Evolutionary conservation across 2,797 vertebrate genomes (phyloP).

Genomic region (Lutjanus argentimaculatus): DNA sequence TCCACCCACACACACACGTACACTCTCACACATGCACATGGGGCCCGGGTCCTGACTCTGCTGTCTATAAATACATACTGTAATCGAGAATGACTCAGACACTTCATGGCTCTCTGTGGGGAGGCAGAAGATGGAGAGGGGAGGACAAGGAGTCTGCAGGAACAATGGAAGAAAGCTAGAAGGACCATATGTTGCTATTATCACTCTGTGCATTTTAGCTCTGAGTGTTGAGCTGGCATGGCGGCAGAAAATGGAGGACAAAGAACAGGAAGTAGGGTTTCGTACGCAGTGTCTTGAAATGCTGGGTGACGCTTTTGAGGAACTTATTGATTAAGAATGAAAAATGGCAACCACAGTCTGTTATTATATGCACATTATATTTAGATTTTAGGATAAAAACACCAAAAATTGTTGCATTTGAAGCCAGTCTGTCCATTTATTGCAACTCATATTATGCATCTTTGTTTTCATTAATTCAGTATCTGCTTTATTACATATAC

Average conservation of each 20-base stretch:
- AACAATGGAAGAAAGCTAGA: conserved; percentile 45
- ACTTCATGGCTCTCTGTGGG: conserved; percentile 64
- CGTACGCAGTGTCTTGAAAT: not conserved
- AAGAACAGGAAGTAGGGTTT: conserved; percentile 38
- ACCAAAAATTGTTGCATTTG: not conserved
- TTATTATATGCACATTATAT: not conserved
- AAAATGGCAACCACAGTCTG: not conserved
- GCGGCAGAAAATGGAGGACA: conserved; percentile 60
- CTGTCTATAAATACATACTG: conserved; percentile 80
- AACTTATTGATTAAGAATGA: conserved; percentile 17
- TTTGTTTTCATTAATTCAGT: not conserved
- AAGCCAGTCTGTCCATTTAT: not conserved
- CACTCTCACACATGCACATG: conserved; percentile 27
- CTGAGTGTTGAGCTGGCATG: not conserved
- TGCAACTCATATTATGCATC: not conserved
- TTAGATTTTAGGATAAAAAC: too few relatives aligned
- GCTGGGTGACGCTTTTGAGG: not conserved
- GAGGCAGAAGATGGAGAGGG: conserved; percentile 59
- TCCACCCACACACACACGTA: conserved; percentile 39
- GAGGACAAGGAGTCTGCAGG: conserved; percentile 52
- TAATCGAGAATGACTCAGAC: conserved; percentile 82
- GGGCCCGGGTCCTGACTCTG: conserved; percentile 74
- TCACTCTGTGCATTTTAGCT: conserved; percentile 45
- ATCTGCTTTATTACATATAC: not conserved
- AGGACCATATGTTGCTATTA: conserved; percentile 23